Conservation (phyloP, 2,113 vertebrate species). For the Thamnophis sirtalis region DNA sequence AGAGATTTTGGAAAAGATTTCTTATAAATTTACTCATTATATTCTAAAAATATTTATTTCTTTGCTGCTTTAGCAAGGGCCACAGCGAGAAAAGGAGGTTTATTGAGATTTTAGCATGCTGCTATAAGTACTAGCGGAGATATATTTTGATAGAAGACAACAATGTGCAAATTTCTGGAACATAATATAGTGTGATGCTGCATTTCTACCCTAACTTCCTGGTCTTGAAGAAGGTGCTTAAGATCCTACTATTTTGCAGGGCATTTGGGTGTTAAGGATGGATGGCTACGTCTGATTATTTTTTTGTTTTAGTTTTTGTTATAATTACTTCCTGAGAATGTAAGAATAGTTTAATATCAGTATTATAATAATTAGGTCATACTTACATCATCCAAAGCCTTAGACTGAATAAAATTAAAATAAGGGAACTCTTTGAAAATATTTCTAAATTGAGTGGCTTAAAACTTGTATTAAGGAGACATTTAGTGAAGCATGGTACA, state of each 20-base stretch:
- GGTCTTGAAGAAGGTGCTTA: background rate
- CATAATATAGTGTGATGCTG: no score
- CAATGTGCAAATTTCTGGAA: background rate
- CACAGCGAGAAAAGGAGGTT: background rate
- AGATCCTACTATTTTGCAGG: background rate
- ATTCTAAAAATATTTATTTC: background rate
- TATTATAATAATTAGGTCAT: constrained; percentile 26
- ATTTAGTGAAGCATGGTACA: constrained; percentile 6
- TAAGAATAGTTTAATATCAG: background rate
- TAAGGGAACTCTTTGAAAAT: constrained; percentile 94
- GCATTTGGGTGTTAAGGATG: background rate
- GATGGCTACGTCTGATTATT: background rate
- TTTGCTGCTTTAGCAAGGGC: background rate
- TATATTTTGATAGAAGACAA: background rate
- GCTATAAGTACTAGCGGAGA: background rate
- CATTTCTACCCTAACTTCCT: background rate
- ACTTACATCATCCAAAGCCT: constrained; percentile 95
- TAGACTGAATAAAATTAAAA: constrained; percentile 96
- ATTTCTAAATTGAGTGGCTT: constrained; percentile 84
- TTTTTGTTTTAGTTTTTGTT: background rate
- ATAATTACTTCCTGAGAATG: background rate
- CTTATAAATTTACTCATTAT: background rate
- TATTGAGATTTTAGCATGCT: background rate
- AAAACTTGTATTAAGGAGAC: constrained; percentile 69
- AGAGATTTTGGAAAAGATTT: background rate